Evolutionary conservation across 2,113 vertebrate genomes (phyloP), one percentile per base, ranked within the genome.

Genomic region (Albula glossodonta): DNA sequence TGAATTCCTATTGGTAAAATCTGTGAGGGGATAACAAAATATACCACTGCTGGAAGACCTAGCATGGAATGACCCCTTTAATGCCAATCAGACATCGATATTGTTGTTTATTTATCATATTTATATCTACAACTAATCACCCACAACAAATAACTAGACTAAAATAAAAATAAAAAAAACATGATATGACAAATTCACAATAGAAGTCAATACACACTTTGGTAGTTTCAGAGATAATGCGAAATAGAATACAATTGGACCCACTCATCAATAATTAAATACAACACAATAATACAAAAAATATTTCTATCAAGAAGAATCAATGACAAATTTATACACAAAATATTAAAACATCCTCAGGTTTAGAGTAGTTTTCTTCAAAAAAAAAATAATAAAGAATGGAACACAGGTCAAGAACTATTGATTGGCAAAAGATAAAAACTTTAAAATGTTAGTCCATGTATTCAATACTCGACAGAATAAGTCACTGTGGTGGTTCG

Each of bases 341-440:
- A 88, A 91, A 90, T 86, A 7, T 66, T 41, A 85, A 87, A 91
- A 91, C 91, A 91, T 90, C 86, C 93, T 93, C 92, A 93, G 92
- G 91, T 91, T 91, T 89, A 82, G 88, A 87, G 85, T 88, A 89
- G 87, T 90, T 17, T 49, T 48, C 10, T 66, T 49, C 60, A 56
- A 60, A 48, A 82, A 82, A n/a, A 51, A 89, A 90, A 86, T 94
- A 93, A 91, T 91, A 93, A 90, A 78, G 83, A 90, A 94, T 94
- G 93, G 93, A 93, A 94, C 94, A 87, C 81, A 90, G 89, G 88
- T 92, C 90, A 87, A 88, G 87, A 89, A 91, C 90, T 57, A 88
- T 87, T 89, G 86, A 90, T 87, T 82, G 90, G 88, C 85, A 85
- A 84, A 80, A 13, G 51, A 52, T 48, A 84, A 80, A 84, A 87